Conservation (phyloP, 2,113 vertebrate genomes). For the Rhabdomys dilectus region DNA sequence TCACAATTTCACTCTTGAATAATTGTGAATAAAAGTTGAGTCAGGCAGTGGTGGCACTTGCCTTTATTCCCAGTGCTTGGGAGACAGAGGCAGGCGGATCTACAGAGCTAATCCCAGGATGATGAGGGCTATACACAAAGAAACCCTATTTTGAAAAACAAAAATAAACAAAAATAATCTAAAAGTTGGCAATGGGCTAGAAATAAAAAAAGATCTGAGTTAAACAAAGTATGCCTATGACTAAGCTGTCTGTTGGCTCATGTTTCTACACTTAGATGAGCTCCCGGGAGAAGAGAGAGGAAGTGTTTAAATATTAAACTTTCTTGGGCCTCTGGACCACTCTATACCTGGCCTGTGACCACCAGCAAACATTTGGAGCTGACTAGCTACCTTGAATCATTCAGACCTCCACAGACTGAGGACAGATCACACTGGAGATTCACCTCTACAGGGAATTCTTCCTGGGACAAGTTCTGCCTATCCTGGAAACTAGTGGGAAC, state of each 20-base stretch:
- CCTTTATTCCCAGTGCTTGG: not conserved
- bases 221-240: not conserved
- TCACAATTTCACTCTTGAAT: not conserved
- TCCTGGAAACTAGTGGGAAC: not conserved
- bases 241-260: not conserved
- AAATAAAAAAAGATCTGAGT: conserved; percentile 35
- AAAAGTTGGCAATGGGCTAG: conserved; percentile 13
- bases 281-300: not conserved
- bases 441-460: not conserved
- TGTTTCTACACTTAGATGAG: conserved; percentile 1
- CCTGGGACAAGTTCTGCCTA: not conserved
- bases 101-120: not conserved
- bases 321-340: not conserved
- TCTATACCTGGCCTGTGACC: not conserved
- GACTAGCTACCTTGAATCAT: not conserved
- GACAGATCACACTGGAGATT: not conserved
- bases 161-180: not conserved
- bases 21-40: not conserved
- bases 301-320: conserved; percentile 1
- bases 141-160: not conserved
- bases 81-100: not conserved
- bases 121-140: not conserved
- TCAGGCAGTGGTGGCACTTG: not conserved
- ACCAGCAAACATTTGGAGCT: not conserved
- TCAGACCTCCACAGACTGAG: not conserved